Evolutionary conservation across 2,113 vertebrate genomes (phyloP).

Genomic region (Ifrita kowaldi): DNA sequence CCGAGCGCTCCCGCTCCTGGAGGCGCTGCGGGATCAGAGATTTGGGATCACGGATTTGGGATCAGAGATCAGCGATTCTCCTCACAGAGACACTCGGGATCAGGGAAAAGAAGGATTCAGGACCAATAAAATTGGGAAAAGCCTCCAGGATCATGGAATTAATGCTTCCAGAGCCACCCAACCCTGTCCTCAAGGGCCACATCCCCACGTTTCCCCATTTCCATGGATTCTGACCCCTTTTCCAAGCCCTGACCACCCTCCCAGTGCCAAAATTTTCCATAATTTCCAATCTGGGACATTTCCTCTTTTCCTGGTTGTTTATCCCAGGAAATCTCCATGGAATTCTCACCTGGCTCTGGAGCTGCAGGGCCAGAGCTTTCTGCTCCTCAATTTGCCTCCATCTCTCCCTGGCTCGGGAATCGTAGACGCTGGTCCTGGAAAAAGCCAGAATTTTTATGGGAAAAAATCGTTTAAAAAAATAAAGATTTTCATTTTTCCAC

Average conservation of each 20-base stretch:
- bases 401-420: slow-evolving; percentile 89
- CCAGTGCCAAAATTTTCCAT: fast-evolving
- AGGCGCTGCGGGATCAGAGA: slow-evolving; percentile 73
- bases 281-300: no score
- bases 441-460: background rate
- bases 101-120: background rate
- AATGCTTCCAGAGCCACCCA: background rate
- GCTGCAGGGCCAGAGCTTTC: slow-evolving; percentile 83
- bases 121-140: background rate
- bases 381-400: slow-evolving; percentile 90
- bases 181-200: background rate
- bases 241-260: background rate
- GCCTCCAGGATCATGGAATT: fast-evolving
- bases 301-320: no score
- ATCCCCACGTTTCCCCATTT: no score
- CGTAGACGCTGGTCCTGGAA: slow-evolving; percentile 89
- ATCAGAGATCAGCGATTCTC: background rate
- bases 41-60: background rate
- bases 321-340: background rate
- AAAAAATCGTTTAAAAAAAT: fast-evolving
- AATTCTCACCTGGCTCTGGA: slow-evolving; percentile 84
- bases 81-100: fast-evolving
- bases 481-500: background rate
- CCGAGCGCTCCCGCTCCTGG: slow-evolving; percentile 74
- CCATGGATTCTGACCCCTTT: background rate